Conservation (phyloP, 2,113 vertebrate species). For the Callospermophilus lateralis region DNA sequence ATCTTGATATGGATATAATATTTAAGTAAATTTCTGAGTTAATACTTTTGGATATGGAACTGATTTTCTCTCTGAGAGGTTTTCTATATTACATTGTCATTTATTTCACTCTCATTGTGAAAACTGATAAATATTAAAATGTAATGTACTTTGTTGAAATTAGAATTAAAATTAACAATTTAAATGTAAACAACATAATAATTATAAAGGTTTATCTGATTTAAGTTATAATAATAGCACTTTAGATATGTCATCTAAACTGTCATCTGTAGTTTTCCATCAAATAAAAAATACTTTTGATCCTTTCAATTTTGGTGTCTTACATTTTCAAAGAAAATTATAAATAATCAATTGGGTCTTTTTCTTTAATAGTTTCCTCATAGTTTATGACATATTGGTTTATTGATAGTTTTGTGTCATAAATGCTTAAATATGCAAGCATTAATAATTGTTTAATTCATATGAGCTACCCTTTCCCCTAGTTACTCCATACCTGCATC, state of each 20-base stretch:
- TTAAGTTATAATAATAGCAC: slow-evolving; percentile 28
- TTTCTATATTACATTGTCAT: slow-evolving; percentile 1
- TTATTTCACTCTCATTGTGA: slow-evolving; percentile 49
- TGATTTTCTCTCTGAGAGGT: slow-evolving; percentile 23
- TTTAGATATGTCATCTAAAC: slow-evolving; percentile 44
- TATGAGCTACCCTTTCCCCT: not conserved
- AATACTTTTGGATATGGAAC: slow-evolving; percentile 9
- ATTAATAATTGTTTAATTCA: not conserved
- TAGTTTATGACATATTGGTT: not conserved
- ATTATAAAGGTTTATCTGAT: not conserved
- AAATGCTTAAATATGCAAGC: not conserved
- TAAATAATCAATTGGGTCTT: not conserved
- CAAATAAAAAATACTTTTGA: slow-evolving; percentile 71
- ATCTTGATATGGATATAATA: not conserved
- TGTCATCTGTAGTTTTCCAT: slow-evolving; percentile 11
- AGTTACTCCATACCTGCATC: accelerated
- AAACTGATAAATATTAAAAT: slow-evolving; percentile 47
- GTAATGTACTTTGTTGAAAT: slow-evolving; percentile 7
- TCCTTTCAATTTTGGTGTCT: slow-evolving; percentile 32
- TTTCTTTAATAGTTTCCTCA: not conserved
- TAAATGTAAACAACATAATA: not conserved
- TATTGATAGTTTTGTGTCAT: not conserved
- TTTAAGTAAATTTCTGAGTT: slow-evolving; percentile 43
- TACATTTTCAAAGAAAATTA: slow-evolving; percentile 33
- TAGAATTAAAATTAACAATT: slow-evolving; percentile 16